Conservation (phyloP, 2,888 invertebrate genomes). For the Macroteleia sp. region DNA sequence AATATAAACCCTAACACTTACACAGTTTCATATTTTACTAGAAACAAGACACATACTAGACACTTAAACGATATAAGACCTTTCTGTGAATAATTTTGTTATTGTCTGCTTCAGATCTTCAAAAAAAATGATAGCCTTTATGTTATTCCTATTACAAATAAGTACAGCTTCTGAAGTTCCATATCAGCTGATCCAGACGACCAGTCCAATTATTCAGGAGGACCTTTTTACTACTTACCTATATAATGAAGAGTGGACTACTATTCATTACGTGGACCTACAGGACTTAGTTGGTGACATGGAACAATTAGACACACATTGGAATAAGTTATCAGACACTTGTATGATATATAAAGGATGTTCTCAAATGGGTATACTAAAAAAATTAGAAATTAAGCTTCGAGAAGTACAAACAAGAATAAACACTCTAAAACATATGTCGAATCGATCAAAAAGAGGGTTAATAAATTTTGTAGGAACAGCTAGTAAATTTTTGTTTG, state of each 20-base stretch:
- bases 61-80: constrained; percentile 5
- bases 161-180: too few relatives aligned
- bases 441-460: constrained; percentile 21
- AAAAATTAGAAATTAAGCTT: too few relatives aligned
- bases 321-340: too few relatives aligned
- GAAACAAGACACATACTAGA: neutral
- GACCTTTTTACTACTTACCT: neutral
- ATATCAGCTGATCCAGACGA: neutral
- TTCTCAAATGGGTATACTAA: too few relatives aligned
- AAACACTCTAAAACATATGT: neutral
- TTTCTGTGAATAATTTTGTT: constrained; percentile 1
- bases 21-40: constrained; percentile 3
- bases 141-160: too few relatives aligned
- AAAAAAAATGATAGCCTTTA: too few relatives aligned
- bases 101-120: neutral
- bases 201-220: neutral
- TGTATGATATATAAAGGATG: too few relatives aligned
- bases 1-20: neutral
- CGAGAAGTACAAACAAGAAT: neutral
- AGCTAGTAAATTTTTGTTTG: constrained; percentile 10
- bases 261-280: constrained; percentile 3
- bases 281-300: neutral
- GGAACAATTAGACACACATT: too few relatives aligned
- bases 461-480: constrained; percentile 19
- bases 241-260: too few relatives aligned